Percentiles rank a stretch among this genome's conserved stretches.
These are phyloP conservation scores for Macaca nemestrina DNA, from an alignment of 2,113 vertebrate species.

Conservation along the genomic window DNA sequence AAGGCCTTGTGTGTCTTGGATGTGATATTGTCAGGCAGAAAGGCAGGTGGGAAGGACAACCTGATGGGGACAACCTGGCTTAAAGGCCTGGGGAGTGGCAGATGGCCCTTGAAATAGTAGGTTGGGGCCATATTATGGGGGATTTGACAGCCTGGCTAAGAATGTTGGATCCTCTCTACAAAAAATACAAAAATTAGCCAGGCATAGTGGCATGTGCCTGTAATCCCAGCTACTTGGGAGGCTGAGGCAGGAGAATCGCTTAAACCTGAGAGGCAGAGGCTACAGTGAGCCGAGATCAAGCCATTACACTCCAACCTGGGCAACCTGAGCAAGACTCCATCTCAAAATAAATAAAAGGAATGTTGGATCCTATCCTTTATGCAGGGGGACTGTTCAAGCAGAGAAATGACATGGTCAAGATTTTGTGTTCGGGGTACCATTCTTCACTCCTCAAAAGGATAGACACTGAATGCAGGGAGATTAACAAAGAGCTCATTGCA, in stretches of 20 bases:
- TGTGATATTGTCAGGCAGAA: conserved; percentile 6
- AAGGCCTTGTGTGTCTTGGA: not conserved
- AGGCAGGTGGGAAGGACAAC: not conserved
- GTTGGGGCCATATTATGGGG: not conserved
- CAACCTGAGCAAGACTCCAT: too few relatives aligned
- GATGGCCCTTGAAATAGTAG: not conserved
- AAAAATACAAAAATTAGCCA: too few relatives aligned
- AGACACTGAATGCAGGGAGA: not conserved
- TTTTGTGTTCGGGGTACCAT: not conserved
- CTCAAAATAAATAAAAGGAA: not conserved
- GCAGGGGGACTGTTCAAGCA: not conserved
- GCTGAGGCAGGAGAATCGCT: too few relatives aligned
- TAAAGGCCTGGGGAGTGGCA: not conserved
- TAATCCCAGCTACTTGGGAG: too few relatives aligned
- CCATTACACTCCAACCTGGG: too few relatives aligned
- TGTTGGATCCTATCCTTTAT: not conserved
- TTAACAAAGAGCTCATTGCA: not conserved
- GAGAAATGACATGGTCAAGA: not conserved
- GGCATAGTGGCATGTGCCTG: too few relatives aligned
- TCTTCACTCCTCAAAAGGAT: not conserved
- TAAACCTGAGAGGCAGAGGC: too few relatives aligned
- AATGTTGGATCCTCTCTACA: not conserved
- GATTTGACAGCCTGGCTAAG: not conserved
- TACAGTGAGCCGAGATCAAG: too few relatives aligned
- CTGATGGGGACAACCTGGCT: not conserved